These are phyloP conservation scores for Peromyscus polionotus DNA, from an alignment of 2,113 vertebrate genomes.

Conservation along the genomic window DNA sequence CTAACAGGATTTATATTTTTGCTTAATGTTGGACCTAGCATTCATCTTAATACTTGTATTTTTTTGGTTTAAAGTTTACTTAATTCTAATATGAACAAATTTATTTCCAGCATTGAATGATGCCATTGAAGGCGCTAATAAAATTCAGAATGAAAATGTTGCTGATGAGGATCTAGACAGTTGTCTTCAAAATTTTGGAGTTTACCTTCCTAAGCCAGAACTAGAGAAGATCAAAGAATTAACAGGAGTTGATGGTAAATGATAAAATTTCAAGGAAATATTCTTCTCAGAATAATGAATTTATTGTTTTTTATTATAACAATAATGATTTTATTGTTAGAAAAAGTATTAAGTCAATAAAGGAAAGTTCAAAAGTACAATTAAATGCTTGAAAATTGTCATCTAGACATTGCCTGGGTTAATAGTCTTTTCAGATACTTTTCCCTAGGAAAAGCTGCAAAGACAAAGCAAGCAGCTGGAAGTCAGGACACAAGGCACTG, in stretches of 20 bases:
- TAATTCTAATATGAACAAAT: background rate
- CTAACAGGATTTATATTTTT: constrained; percentile 48
- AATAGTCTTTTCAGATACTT: background rate
- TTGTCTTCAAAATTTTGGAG: constrained; percentile 72
- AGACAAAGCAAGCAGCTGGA: background rate
- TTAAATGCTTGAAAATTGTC: background rate
- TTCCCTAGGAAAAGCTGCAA: background rate
- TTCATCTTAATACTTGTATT: constrained; percentile 40
- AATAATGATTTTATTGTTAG: background rate
- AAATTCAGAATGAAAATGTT: constrained; percentile 59
- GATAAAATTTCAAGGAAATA: constrained; percentile 28
- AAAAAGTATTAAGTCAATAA: background rate
- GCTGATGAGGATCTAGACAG: constrained; percentile 38
- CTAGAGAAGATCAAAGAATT: constrained; percentile 54
- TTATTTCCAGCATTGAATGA: constrained; percentile 67
- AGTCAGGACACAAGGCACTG: background rate
- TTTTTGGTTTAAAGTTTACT: background rate
- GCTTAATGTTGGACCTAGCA: constrained; percentile 1
- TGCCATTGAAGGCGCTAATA: constrained; percentile 40
- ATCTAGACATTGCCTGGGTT: constrained; percentile 17
- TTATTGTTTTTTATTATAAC: background rate
- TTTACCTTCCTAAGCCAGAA: constrained; percentile 71
- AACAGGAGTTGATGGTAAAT: constrained; percentile 56
- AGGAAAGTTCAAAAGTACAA: background rate
- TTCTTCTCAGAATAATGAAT: background rate